Percentiles rank a stretch among this genome's conserved stretches.
Conservation (phyloP, 1,140 invertebrate species). For the Metaphire vulgaris region DNA sequence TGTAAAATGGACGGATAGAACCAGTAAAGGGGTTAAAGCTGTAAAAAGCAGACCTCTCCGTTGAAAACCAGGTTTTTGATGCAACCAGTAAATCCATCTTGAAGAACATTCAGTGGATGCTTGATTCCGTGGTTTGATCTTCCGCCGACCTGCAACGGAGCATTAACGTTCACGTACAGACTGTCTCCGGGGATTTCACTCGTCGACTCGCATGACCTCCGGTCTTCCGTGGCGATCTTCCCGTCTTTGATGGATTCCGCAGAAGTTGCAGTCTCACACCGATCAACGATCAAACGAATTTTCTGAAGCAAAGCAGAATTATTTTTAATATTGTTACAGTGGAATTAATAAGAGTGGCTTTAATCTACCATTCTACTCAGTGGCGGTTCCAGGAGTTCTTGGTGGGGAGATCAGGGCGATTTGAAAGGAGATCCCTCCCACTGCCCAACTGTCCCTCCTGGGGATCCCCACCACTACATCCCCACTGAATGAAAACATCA, state of each 20-base stretch:
- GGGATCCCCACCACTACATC: too few relatives aligned
- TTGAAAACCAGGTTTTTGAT: slow-evolving; percentile 91
- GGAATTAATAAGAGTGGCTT: neutral
- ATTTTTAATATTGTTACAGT: neutral
- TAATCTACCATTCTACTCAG: neutral
- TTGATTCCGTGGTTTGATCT: slow-evolving; percentile 74
- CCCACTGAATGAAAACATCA: too few relatives aligned
- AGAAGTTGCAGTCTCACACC: slow-evolving; percentile 62
- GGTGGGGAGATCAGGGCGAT: neutral
- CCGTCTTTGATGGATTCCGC: neutral
- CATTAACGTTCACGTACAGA: slow-evolving; percentile 91
- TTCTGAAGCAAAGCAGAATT: neutral
- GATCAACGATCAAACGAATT: slow-evolving; percentile 72
- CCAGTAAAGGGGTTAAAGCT: too few relatives aligned
- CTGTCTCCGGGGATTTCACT: slow-evolving; percentile 87
- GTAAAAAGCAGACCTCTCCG: slow-evolving; percentile 63
- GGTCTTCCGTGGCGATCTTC: slow-evolving; percentile 63
- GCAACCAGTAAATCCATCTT: slow-evolving; percentile 84
- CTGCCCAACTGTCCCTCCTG: too few relatives aligned
- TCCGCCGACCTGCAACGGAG: slow-evolving; percentile 86
- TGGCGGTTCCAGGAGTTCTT: neutral
- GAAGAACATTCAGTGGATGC: slow-evolving; percentile 61
- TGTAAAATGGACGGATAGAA: too few relatives aligned
- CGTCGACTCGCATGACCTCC: slow-evolving; percentile 75
- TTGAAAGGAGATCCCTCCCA: too few relatives aligned